Base-by-base conservation (phyloP, 35 echinoderm and acorn worm genomes). In the Strongylocentrotus purpuratus region DNA sequence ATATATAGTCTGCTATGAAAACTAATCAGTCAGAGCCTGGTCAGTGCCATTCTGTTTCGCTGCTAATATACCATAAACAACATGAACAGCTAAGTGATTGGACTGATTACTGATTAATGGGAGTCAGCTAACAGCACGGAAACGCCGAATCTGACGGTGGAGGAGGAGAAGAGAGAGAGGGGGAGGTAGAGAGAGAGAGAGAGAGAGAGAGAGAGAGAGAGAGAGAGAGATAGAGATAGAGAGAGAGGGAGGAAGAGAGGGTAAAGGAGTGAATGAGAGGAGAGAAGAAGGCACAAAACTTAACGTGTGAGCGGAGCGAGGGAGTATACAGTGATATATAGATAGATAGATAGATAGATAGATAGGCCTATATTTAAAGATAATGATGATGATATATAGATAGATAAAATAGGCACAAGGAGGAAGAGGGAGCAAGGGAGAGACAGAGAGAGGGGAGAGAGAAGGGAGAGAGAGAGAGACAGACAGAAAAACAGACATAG, bases 51-150 rank as follows among this genome's bases (percentile, higher is more conserved):
- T 33, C 10, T 46, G 87, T 88, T 88, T 88, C 45, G 87, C 87
- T 88, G 87, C 32, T 88, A 41, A 88, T 88, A 46, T 31, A 41
- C 87, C 87, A 88, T 88, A 88, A 88, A 88, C 87, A 88, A 88
- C 32, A 88, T 41, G 33, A 46, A 28, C 31, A 46, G 87, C 87
- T 88, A 88, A 88, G 87, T 88, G 87, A 88, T 46, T 88, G 45
- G 32, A 88, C 32, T 88, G 87, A 88, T 88, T 88, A 88, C 87
- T 46, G 87, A 88, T 88, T 41, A 88, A 88, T 41, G 45, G 87
- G 87, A 41, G 28, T 46, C 45, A 31, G 45, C 87, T 4, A 88
- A 88, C 32, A 28, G 15, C 61, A 70, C 61, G 61, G 61, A 70
- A 70, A 28, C 25, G 18, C 61, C 17, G 61, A 70, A 70, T 28